These are phyloP conservation scores for Furnarius figulus DNA, from an alignment of 2,113 vertebrate species.

Conservation along the genomic window DNA sequence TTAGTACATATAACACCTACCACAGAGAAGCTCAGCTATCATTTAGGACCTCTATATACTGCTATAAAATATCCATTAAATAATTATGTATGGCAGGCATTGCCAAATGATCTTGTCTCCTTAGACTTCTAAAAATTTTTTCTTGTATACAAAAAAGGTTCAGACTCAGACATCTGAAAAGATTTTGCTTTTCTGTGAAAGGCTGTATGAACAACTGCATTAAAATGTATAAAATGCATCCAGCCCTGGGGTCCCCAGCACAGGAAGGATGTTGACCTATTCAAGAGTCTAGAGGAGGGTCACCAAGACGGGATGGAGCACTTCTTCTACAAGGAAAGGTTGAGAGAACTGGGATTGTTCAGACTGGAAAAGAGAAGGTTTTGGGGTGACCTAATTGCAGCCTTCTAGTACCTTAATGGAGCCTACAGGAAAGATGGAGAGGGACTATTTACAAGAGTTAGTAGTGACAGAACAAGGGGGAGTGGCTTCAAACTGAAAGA, in stretches of 20 bases:
- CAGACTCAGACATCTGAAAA: neutral
- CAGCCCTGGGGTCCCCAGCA: neutral
- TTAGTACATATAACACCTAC: neutral
- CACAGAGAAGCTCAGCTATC: slow-evolving; percentile 1
- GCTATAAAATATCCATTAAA: slow-evolving; percentile 20
- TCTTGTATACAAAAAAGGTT: neutral
- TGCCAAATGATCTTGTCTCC: neutral
- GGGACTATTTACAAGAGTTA: no score
- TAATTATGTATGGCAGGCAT: neutral
- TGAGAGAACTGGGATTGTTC: neutral
- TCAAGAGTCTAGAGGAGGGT: neutral
- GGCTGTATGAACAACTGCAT: neutral
- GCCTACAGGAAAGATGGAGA: neutral
- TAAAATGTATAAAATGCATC: neutral
- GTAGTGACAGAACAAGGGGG: neutral
- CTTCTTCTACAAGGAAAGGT: neutral
- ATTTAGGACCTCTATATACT: neutral
- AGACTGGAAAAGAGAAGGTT: neutral
- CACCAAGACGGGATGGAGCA: neutral
- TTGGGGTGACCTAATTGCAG: neutral
- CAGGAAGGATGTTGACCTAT: neutral
- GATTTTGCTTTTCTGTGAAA: neutral
- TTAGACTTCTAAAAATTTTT: neutral
- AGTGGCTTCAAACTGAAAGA: neutral
- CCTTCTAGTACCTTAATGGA: neutral